phyloP scores from a whole-genome alignment of 1,140 invertebrate species.

The Brachionus sp. region DNA sequence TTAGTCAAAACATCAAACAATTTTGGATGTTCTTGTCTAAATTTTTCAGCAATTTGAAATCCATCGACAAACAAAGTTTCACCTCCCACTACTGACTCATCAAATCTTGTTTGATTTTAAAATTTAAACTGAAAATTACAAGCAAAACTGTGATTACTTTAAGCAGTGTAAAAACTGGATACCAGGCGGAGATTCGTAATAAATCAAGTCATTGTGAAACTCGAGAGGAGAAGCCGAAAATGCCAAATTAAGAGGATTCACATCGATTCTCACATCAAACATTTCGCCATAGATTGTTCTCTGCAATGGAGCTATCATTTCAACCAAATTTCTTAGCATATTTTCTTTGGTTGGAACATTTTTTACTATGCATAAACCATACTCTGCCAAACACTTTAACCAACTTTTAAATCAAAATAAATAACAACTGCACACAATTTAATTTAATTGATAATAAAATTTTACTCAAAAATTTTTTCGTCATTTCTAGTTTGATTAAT shows the following conservation, averaged over 20 bases:
- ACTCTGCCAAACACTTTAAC: background rate
- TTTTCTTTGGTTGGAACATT: background rate
- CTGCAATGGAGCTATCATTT: conserved; percentile 1
- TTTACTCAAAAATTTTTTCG: conserved; percentile 1
- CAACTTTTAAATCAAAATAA: background rate
- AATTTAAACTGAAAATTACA: background rate
- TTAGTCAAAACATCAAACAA: conserved; percentile 50
- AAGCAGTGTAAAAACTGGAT: conserved; percentile 55
- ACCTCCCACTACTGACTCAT: conserved; percentile 53
- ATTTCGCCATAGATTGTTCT: conserved; percentile 45
- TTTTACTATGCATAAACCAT: conserved; percentile 18
- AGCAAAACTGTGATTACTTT: conserved; percentile 48
- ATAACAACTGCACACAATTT: background rate
- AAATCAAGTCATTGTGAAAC: conserved; percentile 55
- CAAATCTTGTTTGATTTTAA: conserved; percentile 50
- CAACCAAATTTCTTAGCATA: conserved; percentile 22
- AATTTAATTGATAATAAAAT: background rate
- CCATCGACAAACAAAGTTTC: conserved; percentile 53
- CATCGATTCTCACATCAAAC: conserved; percentile 49
- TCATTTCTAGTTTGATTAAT: background rate
- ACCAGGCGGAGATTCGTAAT: conserved; percentile 57
- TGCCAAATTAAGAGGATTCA: conserved; percentile 54
- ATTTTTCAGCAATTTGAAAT: conserved; percentile 51
- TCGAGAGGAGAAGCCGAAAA: conserved; percentile 50
- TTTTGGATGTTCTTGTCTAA: conserved; percentile 49